Evolutionary conservation across 2,113 vertebrate genomes (phyloP).

Genomic region (Megalops atlanticus): DNA sequence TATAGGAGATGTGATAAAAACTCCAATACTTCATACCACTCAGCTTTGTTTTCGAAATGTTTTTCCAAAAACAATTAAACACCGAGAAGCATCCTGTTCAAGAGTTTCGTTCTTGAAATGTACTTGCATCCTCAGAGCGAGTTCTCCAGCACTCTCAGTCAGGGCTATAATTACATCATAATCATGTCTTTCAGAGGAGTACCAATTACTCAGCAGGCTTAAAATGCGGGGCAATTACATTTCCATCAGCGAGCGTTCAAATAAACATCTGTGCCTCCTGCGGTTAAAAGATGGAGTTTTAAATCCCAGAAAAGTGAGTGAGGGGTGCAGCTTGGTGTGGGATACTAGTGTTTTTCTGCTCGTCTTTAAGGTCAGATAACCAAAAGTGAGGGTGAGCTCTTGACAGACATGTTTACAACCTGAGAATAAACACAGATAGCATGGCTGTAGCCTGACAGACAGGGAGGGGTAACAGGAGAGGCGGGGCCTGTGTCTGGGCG

Average conservation of each 20-base stretch:
- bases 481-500: not conserved
- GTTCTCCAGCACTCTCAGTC: not conserved
- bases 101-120: not conserved
- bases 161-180: not conserved
- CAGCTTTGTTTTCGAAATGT: not conserved
- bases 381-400: not conserved
- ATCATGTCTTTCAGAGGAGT: not conserved
- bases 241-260: not conserved
- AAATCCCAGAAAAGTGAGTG: not conserved
- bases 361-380: not conserved
- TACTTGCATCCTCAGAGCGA: not conserved
- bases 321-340: not conserved
- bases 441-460: not conserved
- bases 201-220: not conserved
- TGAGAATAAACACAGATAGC: not conserved
- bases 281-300: not conserved
- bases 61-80: not conserved
- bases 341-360: not conserved
- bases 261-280: not conserved
- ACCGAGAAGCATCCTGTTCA: not conserved
- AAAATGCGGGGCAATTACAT: not conserved
- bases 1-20: not conserved
- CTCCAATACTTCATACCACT: not conserved
- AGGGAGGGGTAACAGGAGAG: not conserved
- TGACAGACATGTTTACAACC: not conserved